These are phyloP conservation scores for Sinohyriopsis cumingii DNA, from an alignment of 2,888 invertebrate species.

Conservation along the genomic window DNA sequence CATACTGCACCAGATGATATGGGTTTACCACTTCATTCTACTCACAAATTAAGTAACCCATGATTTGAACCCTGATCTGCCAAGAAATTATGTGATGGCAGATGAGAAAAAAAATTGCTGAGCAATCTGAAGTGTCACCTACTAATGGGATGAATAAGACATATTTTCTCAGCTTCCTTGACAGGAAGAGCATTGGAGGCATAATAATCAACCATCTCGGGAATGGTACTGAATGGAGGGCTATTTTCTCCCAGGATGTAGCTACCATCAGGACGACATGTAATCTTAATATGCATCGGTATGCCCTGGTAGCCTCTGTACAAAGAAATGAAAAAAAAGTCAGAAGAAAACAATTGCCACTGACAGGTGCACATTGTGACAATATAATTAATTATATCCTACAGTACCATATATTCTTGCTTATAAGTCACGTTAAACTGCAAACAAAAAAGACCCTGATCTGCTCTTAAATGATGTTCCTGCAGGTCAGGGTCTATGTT, in stretches of 20 bases:
- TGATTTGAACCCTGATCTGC: too few species aligned
- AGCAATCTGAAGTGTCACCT: neutral
- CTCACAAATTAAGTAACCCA: too few species aligned
- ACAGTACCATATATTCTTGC: too few species aligned
- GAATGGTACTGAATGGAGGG: constrained; percentile 92
- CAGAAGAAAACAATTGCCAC: neutral
- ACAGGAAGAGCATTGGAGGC: constrained; percentile 94
- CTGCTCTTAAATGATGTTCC: too few species aligned
- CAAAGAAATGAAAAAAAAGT: constrained; percentile 53
- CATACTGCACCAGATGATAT: too few species aligned
- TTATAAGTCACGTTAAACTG: too few species aligned
- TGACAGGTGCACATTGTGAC: neutral
- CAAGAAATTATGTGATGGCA: too few species aligned
- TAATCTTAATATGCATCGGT: constrained; percentile 97
- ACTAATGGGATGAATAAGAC: constrained; percentile 87
- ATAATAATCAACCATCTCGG: constrained; percentile 96
- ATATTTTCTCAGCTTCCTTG: constrained; percentile 96
- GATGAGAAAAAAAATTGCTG: too few species aligned
- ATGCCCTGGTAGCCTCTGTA: constrained; percentile 88
- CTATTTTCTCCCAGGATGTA: constrained; percentile 94
- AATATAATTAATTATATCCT: too few species aligned
- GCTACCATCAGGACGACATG: constrained; percentile 80
- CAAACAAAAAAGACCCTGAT: too few species aligned
- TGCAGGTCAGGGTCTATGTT: too few species aligned
- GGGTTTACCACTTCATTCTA: too few species aligned